These are phyloP conservation scores for Aldabrachelys gigantea DNA, from an alignment of 2,113 vertebrate genomes.

Conservation along the genomic window DNA sequence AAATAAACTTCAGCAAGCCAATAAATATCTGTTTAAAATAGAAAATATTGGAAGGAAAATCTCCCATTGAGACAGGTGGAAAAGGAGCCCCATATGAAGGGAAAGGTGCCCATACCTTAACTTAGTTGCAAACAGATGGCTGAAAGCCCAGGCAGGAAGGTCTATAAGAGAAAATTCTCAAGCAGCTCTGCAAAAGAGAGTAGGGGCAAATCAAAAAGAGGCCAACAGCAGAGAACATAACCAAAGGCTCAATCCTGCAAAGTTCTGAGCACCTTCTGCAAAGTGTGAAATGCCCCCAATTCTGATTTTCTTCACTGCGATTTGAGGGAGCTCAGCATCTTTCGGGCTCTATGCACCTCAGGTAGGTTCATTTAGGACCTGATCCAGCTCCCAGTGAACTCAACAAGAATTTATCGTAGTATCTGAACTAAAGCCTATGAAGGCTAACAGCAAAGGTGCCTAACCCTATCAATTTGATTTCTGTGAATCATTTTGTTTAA, in stretches of 20 bases:
- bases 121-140: background rate
- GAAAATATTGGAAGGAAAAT: background rate
- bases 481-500: background rate
- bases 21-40: background rate
- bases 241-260: background rate
- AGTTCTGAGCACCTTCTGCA: background rate
- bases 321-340: background rate
- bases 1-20: background rate
- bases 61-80: background rate
- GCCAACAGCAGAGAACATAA: background rate
- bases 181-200: background rate
- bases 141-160: rapidly evolving
- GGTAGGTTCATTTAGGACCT: background rate
- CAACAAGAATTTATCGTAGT: background rate
- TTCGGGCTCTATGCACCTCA: background rate
- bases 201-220: background rate
- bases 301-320: background rate
- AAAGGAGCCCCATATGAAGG: background rate
- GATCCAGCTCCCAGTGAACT: background rate
- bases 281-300: rapidly evolving
- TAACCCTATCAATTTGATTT: background rate
- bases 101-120: background rate
- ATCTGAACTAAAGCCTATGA: background rate
- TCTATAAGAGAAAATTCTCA: background rate
- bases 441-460: background rate